phyloP scores from a whole-genome alignment of 23 tunicate genomes.

The Styela clava region DNA sequence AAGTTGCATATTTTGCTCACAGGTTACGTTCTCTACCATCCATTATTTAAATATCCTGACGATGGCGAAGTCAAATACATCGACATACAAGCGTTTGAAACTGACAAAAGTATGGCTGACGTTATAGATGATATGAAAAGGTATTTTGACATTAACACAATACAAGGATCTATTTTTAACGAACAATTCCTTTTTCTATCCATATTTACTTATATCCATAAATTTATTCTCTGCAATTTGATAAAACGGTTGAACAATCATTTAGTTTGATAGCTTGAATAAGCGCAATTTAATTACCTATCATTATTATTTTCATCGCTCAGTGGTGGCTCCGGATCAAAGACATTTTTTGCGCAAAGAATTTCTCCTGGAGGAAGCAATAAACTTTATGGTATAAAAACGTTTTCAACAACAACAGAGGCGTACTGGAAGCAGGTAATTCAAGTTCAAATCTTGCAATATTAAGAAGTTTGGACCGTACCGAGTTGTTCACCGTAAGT shows the following conservation, averaged over 20 bases:
- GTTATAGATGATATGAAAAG: slow-evolving; percentile 50
- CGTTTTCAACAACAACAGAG: slow-evolving; percentile 7
- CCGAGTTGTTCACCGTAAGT: too few relatives aligned
- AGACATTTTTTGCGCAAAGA: slow-evolving; percentile 31
- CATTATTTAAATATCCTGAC: slow-evolving; percentile 31
- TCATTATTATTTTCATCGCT: background rate
- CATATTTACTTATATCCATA: too few relatives aligned
- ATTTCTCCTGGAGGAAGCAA: slow-evolving; percentile 42
- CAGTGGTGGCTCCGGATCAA: slow-evolving; percentile 45
- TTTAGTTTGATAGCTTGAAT: too few relatives aligned
- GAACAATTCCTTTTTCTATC: too few relatives aligned
- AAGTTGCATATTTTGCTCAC: too few relatives aligned
- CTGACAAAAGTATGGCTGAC: slow-evolving; percentile 18
- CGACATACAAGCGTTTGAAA: slow-evolving; percentile 37
- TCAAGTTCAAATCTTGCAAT: too few relatives aligned
- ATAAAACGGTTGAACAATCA: too few relatives aligned
- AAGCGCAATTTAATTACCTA: background rate
- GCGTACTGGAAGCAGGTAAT: slow-evolving; percentile 51
- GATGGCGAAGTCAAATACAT: slow-evolving; percentile 27
- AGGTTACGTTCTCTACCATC: slow-evolving; percentile 63
- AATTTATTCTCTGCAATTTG: too few relatives aligned
- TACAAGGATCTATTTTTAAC: background rate
- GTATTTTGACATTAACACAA: slow-evolving; percentile 9
- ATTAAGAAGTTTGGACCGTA: too few relatives aligned
- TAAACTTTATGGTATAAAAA: slow-evolving; percentile 32